Evolutionary conservation across 2,797 vertebrate species (phyloP), one percentile per base, ranked within the genome.

Genomic region (Platyrinchus mystaceus): DNA sequence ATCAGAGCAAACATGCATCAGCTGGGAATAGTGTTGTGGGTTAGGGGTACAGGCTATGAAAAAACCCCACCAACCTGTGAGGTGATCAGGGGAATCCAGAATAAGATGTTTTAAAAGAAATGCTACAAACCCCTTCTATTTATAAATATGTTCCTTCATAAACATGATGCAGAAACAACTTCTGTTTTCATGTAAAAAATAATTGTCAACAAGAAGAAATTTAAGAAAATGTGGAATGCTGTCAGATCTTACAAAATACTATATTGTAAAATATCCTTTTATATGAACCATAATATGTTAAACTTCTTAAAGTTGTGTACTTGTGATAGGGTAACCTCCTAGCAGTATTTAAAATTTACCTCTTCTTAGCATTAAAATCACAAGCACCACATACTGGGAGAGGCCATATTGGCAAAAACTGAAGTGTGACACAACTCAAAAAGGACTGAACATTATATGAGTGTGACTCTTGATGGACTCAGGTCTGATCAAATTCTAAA

Each of bases 31-130:
- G 10, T 75, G 41, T 76, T 64, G 37, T 67, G 49, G 14, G 21
- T 9, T 78, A 44, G 11, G 26, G 39, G 14, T 69, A 62, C 43
- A 84, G 23, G 21, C 50, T 71, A 1, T 56, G 7, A 12, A 58
- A 49, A 52, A 41, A 80, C 1, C 17, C 28, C 8, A 19, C 24
- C 28, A 27, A 27, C 19, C 30, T 66, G 30, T 0, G 0, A 69
- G 41, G 21, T 3, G 4, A 64, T 74, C 44, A 68, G 56, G 16
- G 70, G 60, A 94, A 68, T 66, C 23, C 15, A 43, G n/a, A 55
- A 20, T 32, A 77, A 71, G 21, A 27, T 19, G 3, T 77, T 67
- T 71, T 69, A 68, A 85, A 88, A 69, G 12, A 55, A 68, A n/a
- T 81, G 13, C 36, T 83, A 0, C 52, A 64, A 56, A 69, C 30